Evolutionary conservation across 2,888 invertebrate genomes (phyloP).

Genomic region (Apeira syringaria): DNA sequence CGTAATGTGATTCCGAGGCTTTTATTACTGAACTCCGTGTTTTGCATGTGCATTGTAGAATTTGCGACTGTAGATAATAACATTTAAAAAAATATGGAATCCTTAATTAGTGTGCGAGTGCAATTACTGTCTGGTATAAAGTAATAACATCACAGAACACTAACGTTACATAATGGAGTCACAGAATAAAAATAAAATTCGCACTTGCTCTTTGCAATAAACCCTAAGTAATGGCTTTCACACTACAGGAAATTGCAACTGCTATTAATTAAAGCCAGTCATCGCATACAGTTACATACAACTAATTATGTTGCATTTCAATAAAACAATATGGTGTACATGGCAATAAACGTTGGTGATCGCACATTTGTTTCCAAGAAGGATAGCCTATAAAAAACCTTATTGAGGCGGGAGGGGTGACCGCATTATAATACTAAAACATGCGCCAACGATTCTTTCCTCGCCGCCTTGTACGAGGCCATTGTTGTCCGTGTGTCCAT

Average conservation of each 20-base stretch:
- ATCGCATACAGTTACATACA: slow-evolving; percentile 19
- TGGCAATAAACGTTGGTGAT: slow-evolving; percentile 41
- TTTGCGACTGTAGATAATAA: too few species aligned
- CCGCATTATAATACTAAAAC: slow-evolving; percentile 78
- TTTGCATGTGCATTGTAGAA: too few species aligned
- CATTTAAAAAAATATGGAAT: too few species aligned
- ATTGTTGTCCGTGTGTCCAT: slow-evolving; percentile 77
- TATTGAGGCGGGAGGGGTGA: slow-evolving; percentile 55
- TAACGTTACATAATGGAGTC: slow-evolving; percentile 4
- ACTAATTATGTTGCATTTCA: slow-evolving; percentile 39
- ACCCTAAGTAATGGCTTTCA: slow-evolving; percentile 30
- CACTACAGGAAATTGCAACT: slow-evolving; percentile 41
- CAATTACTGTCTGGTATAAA: too few species aligned
- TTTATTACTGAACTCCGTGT: too few species aligned
- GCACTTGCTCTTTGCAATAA: slow-evolving; percentile 17
- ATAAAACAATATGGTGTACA: slow-evolving; percentile 39
- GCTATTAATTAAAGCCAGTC: slow-evolving; percentile 32
- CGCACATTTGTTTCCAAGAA: slow-evolving; percentile 62
- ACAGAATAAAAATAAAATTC: slow-evolving; percentile 14
- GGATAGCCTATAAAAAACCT: slow-evolving; percentile 59
- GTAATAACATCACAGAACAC: too few species aligned
- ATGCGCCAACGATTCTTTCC: slow-evolving; percentile 57
- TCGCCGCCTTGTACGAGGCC: slow-evolving; percentile 61
- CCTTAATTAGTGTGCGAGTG: too few species aligned
- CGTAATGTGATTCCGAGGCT: slow-evolving; percentile 11